A percentile compares a stretch with the other conserved stretches of the same genome.
These are phyloP conservation scores for Urocyon cinereoargenteus DNA, from an alignment of 2,797 vertebrate genomes.

Conservation along the genomic window DNA sequence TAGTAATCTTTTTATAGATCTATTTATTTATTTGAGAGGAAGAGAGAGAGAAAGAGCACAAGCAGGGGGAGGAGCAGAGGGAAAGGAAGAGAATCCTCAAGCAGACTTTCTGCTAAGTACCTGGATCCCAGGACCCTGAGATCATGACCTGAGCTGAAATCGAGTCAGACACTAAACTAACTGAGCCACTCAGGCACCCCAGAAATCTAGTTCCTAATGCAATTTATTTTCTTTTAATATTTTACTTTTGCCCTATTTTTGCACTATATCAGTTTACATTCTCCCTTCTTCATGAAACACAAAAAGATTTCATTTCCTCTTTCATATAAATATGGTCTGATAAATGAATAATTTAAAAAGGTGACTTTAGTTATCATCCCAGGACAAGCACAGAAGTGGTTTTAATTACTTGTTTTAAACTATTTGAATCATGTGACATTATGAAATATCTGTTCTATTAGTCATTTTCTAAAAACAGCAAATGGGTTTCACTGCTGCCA, in stretches of 20 bases:
- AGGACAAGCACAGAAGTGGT: conserved; percentile 3
- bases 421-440: conserved; percentile 11
- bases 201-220: conserved; percentile 17
- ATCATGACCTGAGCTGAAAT: neutral
- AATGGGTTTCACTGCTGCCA: neutral
- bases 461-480: conserved; percentile 62
- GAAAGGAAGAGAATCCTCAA: neutral
- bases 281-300: neutral
- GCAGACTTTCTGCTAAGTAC: neutral
- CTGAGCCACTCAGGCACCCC: neutral
- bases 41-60: neutral
- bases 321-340: conserved; percentile 22
- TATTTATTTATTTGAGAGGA: neutral
- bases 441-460: conserved; percentile 52
- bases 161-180: neutral
- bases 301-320: conserved; percentile 47
- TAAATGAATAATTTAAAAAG: conserved; percentile 19
- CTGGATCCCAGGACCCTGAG: neutral
- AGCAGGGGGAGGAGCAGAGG: neutral
- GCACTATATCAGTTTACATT: conserved; percentile 38
- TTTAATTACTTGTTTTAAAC: conserved; percentile 61
- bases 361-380: conserved; percentile 7
- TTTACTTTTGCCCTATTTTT: conserved; percentile 35
- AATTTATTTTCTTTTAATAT: neutral
- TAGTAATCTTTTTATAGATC: neutral